phyloP scores from a whole-genome alignment of 2,888 invertebrate species.

The Eurois occulta region DNA sequence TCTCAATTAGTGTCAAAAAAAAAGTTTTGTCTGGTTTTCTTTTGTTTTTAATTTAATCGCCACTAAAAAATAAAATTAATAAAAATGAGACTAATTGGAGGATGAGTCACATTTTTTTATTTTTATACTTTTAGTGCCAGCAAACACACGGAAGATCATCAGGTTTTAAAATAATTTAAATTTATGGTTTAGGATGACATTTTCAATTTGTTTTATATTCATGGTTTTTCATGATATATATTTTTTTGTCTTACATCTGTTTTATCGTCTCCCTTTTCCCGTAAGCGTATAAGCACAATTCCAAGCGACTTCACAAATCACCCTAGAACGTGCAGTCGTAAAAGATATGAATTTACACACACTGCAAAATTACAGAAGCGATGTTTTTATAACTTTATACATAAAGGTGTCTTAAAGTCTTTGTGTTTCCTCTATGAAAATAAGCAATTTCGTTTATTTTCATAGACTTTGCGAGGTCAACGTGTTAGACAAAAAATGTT shows the following conservation, averaged over 20 bases:
- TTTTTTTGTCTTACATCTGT: not conserved
- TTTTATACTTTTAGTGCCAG: not conserved
- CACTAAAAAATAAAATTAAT: not conserved
- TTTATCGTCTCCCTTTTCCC: constrained; percentile 6
- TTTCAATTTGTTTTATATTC: not conserved
- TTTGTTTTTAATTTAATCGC: not conserved
- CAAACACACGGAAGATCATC: not conserved
- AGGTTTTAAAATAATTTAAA: not conserved
- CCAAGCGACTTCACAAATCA: constrained; percentile 31
- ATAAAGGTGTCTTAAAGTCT: constrained; percentile 34
- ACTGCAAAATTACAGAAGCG: constrained; percentile 43
- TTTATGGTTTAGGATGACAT: not conserved
- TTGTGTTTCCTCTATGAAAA: constrained; percentile 29
- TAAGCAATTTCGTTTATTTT: constrained; percentile 30
- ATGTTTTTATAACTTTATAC: constrained; percentile 57
- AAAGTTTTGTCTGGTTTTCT: not conserved
- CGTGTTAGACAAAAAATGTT: not conserved
- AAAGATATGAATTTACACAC: constrained; percentile 50
- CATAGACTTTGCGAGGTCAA: constrained; percentile 17
- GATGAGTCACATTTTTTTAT: not conserved
- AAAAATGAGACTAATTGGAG: too few relatives aligned
- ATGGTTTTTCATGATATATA: too few relatives aligned
- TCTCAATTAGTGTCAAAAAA: not conserved
- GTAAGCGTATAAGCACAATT: constrained; percentile 27
- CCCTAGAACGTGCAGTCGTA: constrained; percentile 44